Conservation (phyloP, 1,140 invertebrate genomes). For the Agrypnia vestita region DNA sequence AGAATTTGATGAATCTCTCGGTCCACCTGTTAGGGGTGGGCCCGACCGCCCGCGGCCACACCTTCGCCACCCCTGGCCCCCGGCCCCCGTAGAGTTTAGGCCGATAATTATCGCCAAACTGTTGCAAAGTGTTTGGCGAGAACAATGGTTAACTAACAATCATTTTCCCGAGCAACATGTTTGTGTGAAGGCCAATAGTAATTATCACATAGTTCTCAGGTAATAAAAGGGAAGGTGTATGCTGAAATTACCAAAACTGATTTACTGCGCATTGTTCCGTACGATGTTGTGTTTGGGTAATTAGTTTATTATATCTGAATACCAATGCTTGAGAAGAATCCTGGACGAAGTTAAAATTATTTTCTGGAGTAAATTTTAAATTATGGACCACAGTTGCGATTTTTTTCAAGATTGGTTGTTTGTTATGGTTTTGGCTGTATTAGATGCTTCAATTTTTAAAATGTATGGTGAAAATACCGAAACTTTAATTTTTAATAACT, state of each 20-base stretch:
- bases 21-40: slow-evolving; percentile 16
- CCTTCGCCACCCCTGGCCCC: no score
- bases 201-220: slow-evolving; percentile 21
- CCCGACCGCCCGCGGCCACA: not conserved
- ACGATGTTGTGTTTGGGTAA: not conserved
- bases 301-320: not conserved
- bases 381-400: no score
- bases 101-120: slow-evolving; percentile 23
- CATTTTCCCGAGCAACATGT: slow-evolving; percentile 19
- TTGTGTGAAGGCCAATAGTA: slow-evolving; percentile 26
- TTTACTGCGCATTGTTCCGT: not conserved
- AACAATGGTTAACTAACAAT: slow-evolving; percentile 39
- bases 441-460: no score
- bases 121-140: slow-evolving; percentile 38
- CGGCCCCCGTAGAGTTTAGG: not conserved
- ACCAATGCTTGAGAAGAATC: no score
- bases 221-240: slow-evolving; percentile 7
- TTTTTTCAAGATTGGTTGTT: no score
- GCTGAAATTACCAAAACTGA: slow-evolving; percentile 4
- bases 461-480: no score
- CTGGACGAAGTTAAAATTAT: no score
- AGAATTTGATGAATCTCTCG: slow-evolving; percentile 23
- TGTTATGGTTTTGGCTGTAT: no score
- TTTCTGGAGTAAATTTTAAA: no score
- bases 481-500: no score